phyloP scores from a whole-genome alignment of 2,888 invertebrate species.

The Calameuta pallipes region DNA sequence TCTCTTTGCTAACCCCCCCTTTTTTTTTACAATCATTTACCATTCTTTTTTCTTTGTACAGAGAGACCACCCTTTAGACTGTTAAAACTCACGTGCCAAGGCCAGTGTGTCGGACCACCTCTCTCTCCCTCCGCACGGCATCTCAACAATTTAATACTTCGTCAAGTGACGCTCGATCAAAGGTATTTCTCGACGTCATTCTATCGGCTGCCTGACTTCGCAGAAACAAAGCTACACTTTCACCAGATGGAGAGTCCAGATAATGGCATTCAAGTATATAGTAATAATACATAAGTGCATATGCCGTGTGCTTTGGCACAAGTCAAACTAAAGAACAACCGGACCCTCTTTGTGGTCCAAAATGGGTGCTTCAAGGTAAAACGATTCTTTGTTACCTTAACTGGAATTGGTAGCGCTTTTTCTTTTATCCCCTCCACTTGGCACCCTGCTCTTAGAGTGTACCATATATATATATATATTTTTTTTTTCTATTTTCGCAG shows the following conservation, averaged over 20 bases:
- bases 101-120: background rate
- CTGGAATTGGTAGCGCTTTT: background rate
- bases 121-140: background rate
- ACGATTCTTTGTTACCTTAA: background rate
- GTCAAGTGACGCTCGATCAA: background rate
- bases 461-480: background rate
- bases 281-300: background rate
- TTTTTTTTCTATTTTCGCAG: background rate
- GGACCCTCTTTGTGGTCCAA: background rate
- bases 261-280: background rate
- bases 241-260: background rate
- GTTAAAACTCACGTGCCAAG: background rate
- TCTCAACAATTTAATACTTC: background rate
- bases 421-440: background rate
- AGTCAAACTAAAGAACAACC: background rate
- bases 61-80: background rate
- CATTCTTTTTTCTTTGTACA: background rate
- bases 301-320: background rate
- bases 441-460: background rate
- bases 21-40: background rate
- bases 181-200: background rate
- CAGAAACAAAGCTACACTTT: slow-evolving; percentile 41
- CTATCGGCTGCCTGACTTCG: background rate
- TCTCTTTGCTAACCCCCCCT: background rate
- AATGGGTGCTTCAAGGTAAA: background rate